Base-by-base conservation (phyloP, 2,113 vertebrate species). In the Otocyon megalotis region DNA sequence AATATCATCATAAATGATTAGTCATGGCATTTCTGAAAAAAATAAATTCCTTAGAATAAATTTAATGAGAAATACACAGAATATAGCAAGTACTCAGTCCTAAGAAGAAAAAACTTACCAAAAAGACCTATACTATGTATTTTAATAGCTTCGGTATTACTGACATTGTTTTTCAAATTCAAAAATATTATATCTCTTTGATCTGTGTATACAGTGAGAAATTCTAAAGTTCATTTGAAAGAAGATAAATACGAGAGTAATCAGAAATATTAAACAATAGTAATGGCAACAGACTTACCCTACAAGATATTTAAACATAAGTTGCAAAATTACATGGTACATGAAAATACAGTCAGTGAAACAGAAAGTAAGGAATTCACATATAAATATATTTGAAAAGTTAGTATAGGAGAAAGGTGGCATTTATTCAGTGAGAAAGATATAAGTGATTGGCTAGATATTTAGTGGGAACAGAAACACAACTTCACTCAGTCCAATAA, bases 371-470 rank as follows among this genome's bases (percentile, higher is more conserved):
- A 94, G 24, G 63, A 91, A 93, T 91, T 88, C n/a, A 76, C 74
- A 65, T 71, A n/a, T 56, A 71, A 88, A 56, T 88, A 26, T 63
- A 86, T 32, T 35, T 93, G n/a, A 81, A 90, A 86, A 85, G 17
- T 63, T 28, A 60, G 26, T 60, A 77, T 48, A 65, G 9, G 4
- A 56, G 28, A 79, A 85, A 87, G 37, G 28, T 69, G 1, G 16
- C 48, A 85, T 93, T 79, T 88, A 86, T 71, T 74, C 53, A 82
- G 20, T 79, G 54, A 94, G 63, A 90, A 81, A 94, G 77, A 79
- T 90, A 83, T 35, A 95, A 74, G 80, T 89, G 67, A 84, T 65
- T 93, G 28, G 50, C 17, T 50, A 83, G 32, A 48, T 54, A 69
- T 87, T 82, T 81, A 92, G 62, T 65, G 30, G 56, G 19, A n/a